phyloP scores from a whole-genome alignment of 1,140 invertebrate genomes.

The Neotoxoptera formosana region DNA sequence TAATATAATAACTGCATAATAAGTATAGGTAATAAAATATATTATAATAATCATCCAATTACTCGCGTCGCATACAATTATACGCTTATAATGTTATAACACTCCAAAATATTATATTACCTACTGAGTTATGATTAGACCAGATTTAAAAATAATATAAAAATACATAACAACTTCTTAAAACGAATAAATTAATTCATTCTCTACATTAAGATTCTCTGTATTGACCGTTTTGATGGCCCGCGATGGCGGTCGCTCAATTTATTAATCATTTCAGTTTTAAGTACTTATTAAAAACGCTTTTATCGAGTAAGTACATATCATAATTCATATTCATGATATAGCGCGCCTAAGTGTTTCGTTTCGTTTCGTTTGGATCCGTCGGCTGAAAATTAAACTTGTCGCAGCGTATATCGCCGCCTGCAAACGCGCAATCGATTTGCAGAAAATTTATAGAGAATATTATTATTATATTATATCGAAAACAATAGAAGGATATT shows the following conservation, averaged over 20 bases:
- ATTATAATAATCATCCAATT: not conserved
- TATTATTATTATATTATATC: no score
- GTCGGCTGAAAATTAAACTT: not conserved
- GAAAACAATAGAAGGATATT: slow-evolving; percentile 37
- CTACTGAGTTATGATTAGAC: not conserved
- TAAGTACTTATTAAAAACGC: not conserved
- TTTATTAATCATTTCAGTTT: not conserved
- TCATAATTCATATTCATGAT: not conserved
- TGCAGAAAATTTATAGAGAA: not conserved
- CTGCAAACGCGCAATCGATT: not conserved
- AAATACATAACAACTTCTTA: not conserved
- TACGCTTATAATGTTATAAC: not conserved
- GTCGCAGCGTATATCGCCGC: not conserved
- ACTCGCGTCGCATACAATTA: not conserved
- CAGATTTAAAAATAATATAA: not conserved
- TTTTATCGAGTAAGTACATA: not conserved
- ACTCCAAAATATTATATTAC: not conserved
- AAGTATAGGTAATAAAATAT: not conserved
- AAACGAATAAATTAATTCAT: not conserved
- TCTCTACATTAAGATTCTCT: no score
- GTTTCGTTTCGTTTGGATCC: not conserved
- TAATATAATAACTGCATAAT: not conserved
- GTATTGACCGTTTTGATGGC: no score
- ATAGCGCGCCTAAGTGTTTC: not conserved
- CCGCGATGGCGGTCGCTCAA: not conserved